phyloP scores from a whole-genome alignment of 2,888 invertebrate species.

The Papilio gigon region DNA sequence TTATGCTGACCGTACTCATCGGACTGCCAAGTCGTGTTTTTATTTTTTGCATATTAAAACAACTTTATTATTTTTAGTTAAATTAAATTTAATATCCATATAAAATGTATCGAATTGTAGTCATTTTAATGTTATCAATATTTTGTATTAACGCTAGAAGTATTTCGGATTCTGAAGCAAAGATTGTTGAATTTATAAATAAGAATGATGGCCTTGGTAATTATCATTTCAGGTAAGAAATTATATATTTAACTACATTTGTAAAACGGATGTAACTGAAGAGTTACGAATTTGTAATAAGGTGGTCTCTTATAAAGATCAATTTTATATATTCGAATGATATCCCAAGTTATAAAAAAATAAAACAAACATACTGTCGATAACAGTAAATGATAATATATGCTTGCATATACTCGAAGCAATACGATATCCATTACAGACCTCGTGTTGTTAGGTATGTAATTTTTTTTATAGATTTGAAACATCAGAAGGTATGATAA shows the following conservation, averaged over 20 bases:
- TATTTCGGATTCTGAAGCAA: not conserved
- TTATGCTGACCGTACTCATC: not conserved
- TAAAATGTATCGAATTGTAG: slow-evolving; percentile 19
- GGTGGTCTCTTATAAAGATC: not conserved
- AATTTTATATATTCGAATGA: not conserved
- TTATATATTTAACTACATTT: not conserved
- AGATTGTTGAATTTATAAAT: slow-evolving; percentile 26
- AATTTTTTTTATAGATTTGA: slow-evolving; percentile 18
- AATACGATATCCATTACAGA: too few species aligned
- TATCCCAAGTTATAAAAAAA: too few species aligned
- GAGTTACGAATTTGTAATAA: too few species aligned
- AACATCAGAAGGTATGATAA: slow-evolving; percentile 80
- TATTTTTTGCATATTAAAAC: not conserved
- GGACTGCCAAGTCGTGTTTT: not conserved
- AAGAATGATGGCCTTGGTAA: slow-evolving; percentile 42
- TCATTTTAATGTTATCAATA: slow-evolving; percentile 10
- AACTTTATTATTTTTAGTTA: not conserved
- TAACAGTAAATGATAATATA: too few species aligned
- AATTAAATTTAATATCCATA: too few species aligned
- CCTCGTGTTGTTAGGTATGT: not conserved
- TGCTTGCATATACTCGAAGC: too few species aligned
- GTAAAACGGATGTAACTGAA: too few species aligned
- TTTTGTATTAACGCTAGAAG: not conserved
- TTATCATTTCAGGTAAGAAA: slow-evolving; percentile 51
- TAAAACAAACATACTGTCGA: too few species aligned